These are phyloP conservation scores for Oncorhynchus clarkii DNA, from an alignment of 2,113 vertebrate genomes.

Conservation along the genomic window DNA sequence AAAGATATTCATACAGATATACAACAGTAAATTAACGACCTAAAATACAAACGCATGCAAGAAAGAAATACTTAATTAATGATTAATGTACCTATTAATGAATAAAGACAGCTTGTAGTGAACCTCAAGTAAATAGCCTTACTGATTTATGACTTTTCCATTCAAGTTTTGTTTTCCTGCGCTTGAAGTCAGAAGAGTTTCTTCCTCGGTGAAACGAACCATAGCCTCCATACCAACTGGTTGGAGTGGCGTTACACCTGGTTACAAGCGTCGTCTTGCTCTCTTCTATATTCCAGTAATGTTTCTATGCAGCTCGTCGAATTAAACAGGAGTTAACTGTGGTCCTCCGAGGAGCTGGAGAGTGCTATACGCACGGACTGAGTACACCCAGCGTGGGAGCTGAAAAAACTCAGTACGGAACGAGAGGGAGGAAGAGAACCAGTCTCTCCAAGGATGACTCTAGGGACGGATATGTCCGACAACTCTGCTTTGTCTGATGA, in stretches of 20 bases:
- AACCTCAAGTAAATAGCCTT: not conserved
- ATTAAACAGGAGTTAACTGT: slow-evolving; percentile 45
- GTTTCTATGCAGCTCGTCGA: slow-evolving; percentile 50
- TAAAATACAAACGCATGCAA: not conserved
- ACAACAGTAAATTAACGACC: slow-evolving; percentile 18
- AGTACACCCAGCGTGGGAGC: slow-evolving; percentile 24
- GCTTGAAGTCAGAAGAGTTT: slow-evolving; percentile 45
- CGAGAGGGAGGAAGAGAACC: slow-evolving; percentile 54
- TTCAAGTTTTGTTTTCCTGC: slow-evolving; percentile 12
- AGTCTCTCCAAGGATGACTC: slow-evolving; percentile 78
- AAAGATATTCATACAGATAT: slow-evolving; percentile 49
- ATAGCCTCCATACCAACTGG: slow-evolving; percentile 31
- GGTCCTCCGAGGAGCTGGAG: slow-evolving; percentile 26
- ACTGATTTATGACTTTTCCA: slow-evolving; percentile 22
- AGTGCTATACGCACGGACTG: slow-evolving; percentile 24
- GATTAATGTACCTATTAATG: not conserved
- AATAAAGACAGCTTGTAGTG: not conserved
- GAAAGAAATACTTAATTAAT: slow-evolving; percentile 4
- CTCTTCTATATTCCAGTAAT: slow-evolving; percentile 46
- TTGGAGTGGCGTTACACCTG: slow-evolving; percentile 38
- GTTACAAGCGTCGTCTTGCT: slow-evolving; percentile 41
- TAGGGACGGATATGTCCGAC: slow-evolving; percentile 84
- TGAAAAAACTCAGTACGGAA: slow-evolving; percentile 55
- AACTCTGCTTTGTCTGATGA: slow-evolving; percentile 84
- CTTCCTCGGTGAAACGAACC: slow-evolving; percentile 24